Percentiles rank a stretch among this genome's conserved stretches.
Evolutionary conservation across 64 coral and sea anemone species (phyloP).

Genomic region (Montipora cactus): DNA sequence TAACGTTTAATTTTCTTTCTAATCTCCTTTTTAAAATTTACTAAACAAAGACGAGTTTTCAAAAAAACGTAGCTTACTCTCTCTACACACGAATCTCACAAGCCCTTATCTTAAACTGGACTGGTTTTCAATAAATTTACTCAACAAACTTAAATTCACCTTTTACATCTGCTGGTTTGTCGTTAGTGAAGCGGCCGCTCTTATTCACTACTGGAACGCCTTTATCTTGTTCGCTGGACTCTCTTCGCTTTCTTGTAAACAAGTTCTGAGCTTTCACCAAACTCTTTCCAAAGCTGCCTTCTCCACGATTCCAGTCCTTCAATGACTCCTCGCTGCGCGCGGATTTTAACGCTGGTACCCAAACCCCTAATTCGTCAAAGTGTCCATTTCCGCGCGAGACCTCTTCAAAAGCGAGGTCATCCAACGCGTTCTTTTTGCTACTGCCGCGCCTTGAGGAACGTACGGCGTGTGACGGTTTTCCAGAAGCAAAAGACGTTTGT

Average conservation of each 20-base stretch:
- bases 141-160: constrained; percentile 19
- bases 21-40: no score
- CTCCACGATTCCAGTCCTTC: constrained; percentile 67
- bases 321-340: constrained; percentile 81
- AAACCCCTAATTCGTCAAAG: constrained; percentile 85
- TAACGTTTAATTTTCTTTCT: no score
- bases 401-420: constrained; percentile 90
- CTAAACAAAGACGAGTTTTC: no score
- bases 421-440: constrained; percentile 67
- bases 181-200: constrained; percentile 37
- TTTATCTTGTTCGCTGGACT: constrained; percentile 78
- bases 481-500: not conserved
- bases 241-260: constrained; percentile 84
- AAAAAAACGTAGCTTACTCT: no score
- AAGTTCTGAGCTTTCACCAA: constrained; percentile 72
- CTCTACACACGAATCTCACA: no score
- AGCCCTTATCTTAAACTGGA: not conserved
- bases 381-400: constrained; percentile 83
- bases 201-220: constrained; percentile 26
- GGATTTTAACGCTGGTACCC: constrained; percentile 78
- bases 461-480: not conserved
- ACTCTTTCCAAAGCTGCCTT: constrained; percentile 86
- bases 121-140: not conserved
- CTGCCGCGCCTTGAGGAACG: constrained; percentile 50
- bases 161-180: constrained; percentile 76